phyloP scores from a whole-genome alignment of 2,113 vertebrate species.

The Corythornis vintsioides region DNA sequence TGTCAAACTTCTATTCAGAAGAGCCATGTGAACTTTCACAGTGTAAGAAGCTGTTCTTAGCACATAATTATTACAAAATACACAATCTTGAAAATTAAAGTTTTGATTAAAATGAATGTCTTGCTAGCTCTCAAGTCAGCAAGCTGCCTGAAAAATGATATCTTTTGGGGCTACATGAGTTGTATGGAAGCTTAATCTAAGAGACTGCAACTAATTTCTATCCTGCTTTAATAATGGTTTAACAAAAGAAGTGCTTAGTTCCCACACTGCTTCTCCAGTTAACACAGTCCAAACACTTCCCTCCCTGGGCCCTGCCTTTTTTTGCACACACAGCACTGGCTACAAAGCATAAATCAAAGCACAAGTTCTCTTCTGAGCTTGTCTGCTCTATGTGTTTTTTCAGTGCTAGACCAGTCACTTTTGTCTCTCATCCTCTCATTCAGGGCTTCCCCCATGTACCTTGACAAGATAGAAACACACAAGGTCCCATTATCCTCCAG shows the following conservation, averaged over 20 bases:
- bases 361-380: not conserved
- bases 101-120: not conserved
- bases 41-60: not conserved
- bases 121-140: not conserved
- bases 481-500: not conserved
- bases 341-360: constrained; percentile 32
- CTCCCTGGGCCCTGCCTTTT: not conserved
- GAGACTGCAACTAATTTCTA: constrained; percentile 5
- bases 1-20: not conserved
- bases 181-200: not conserved
- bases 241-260: constrained; percentile 11
- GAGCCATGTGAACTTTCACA: not conserved
- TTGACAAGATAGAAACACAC: not conserved
- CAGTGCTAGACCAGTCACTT: not conserved
- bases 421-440: not conserved
- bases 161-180: not conserved
- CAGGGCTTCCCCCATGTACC: not conserved
- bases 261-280: not conserved
- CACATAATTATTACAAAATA: not conserved
- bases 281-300: constrained; percentile 10
- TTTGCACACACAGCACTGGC: not conserved
- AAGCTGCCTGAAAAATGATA: not conserved
- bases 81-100: not conserved
- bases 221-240: constrained; percentile 1
- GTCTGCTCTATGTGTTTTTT: not conserved